Evolutionary conservation across 2,888 invertebrate species (phyloP).

Genomic region (Plusia festucae): DNA sequence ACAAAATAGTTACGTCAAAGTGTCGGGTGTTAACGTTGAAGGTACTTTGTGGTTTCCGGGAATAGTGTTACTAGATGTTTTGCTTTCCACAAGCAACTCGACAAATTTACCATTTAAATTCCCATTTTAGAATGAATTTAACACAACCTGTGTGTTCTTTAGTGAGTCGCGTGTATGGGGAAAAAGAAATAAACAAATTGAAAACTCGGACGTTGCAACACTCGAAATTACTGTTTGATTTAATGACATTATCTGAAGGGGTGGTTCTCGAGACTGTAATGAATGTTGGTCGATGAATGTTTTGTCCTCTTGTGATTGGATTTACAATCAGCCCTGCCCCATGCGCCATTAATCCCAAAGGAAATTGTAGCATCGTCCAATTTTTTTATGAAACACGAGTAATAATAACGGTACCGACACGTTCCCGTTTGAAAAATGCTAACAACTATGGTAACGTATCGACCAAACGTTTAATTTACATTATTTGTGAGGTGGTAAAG

Average conservation of each 20-base stretch:
- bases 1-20: not conserved
- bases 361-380: constrained; percentile 3
- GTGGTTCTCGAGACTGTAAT: not conserved
- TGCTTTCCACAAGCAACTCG: no score
- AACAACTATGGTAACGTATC: not conserved
- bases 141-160: no score
- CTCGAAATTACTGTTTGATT: not conserved
- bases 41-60: not conserved
- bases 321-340: constrained; percentile 12
- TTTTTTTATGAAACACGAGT: constrained; percentile 3
- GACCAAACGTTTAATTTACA: not conserved
- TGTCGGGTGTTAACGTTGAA: not conserved
- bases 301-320: not conserved
- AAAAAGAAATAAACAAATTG: not conserved
- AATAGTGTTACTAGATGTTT: not conserved
- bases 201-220: not conserved
- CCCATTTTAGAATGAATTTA: not conserved
- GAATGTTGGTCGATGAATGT: not conserved
- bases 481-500: not conserved
- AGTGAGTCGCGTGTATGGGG: not conserved
- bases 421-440: not conserved
- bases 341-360: not conserved
- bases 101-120: not conserved
- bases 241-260: not conserved
- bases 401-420: constrained; percentile 6